Conservation (phyloP, 2,888 invertebrate species). For the Globia sparganii region DNA sequence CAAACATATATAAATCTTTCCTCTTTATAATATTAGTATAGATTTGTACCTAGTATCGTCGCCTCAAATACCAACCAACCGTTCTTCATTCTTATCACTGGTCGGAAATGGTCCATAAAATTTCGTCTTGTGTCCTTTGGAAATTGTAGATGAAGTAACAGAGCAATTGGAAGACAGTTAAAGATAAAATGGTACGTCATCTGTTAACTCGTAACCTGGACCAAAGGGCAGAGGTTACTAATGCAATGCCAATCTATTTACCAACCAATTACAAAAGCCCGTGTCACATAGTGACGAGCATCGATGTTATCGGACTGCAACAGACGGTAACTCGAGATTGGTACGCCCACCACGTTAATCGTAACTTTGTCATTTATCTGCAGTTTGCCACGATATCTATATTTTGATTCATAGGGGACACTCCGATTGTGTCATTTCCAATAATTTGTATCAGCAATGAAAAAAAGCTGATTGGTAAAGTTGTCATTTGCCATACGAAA, state of each 20-base stretch:
- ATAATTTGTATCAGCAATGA: conserved; percentile 10
- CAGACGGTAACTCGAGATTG: conserved; percentile 59
- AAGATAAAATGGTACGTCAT: neutral
- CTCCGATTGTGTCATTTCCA: conserved; percentile 27
- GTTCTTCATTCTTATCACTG: neutral
- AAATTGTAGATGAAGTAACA: neutral
- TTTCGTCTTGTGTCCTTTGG: neutral
- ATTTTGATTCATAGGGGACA: conserved; percentile 40
- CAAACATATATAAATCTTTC: no score
- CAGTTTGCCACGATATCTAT: conserved; percentile 32
- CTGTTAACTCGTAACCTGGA: neutral
- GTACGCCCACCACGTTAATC: conserved; percentile 57
- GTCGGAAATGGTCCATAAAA: neutral
- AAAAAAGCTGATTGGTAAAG: neutral
- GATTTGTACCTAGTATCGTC: neutral
- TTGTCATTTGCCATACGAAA: neutral
- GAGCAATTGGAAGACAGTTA: neutral
- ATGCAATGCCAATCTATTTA: neutral
- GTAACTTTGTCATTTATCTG: conserved; percentile 42
- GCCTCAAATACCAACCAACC: neutral
- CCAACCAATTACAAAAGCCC: conserved; percentile 7
- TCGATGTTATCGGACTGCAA: conserved; percentile 46
- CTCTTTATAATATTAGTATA: no score
- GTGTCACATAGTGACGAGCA: conserved; percentile 16
- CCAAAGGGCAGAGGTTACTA: neutral